These are phyloP conservation scores for Tuberolachnus salignus DNA, from an alignment of 2,888 invertebrate species.

Conservation along the genomic window DNA sequence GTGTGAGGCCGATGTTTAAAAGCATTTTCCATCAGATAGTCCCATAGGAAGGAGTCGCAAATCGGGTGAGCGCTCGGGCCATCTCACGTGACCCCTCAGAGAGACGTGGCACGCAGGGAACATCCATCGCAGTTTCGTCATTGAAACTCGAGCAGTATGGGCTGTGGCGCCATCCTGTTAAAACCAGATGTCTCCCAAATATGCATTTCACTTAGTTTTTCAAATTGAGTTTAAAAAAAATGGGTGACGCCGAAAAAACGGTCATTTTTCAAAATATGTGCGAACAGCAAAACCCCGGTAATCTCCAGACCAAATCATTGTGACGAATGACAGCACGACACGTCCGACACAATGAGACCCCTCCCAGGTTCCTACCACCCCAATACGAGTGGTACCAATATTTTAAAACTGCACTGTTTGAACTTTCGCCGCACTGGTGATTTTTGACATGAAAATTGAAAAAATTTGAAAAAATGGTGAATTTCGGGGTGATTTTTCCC, in stretches of 20 bases:
- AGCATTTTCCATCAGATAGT: neutral
- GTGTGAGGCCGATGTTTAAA: neutral
- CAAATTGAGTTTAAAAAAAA: constrained; percentile 4
- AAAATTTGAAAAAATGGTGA: too few species aligned
- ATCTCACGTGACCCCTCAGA: neutral
- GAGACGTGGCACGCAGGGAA: neutral
- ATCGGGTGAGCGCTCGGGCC: neutral
- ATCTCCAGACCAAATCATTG: neutral
- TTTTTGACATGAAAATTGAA: too few species aligned
- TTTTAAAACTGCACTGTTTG: neutral
- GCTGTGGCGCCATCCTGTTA: neutral
- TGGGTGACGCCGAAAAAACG: too few species aligned
- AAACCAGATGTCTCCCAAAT: constrained; percentile 1
- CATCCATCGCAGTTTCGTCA: too few species aligned
- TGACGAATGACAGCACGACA: neutral
- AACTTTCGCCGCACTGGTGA: too few species aligned
- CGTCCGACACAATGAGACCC: too few species aligned
- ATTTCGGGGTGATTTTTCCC: too few species aligned
- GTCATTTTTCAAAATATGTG: too few species aligned
- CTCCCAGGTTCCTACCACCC: neutral
- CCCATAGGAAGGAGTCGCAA: neutral
- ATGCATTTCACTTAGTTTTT: neutral
- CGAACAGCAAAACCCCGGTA: neutral
- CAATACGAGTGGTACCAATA: neutral
- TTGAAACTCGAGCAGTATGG: too few species aligned